Conservation (phyloP, 2,113 vertebrate genomes). For the Dendrocopos noguchii region DNA sequence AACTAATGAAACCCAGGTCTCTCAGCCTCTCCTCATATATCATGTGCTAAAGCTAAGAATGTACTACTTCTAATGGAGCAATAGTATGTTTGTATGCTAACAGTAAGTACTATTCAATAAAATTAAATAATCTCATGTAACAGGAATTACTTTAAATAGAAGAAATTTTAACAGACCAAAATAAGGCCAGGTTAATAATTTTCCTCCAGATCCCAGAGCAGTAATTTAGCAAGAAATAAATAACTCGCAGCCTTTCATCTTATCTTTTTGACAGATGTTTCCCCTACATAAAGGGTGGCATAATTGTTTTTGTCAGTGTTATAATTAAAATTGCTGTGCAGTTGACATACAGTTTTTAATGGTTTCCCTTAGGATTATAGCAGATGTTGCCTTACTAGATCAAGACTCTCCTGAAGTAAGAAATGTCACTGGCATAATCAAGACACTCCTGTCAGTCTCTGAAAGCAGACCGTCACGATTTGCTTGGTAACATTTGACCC, state of each 20-base stretch:
- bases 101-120: background rate
- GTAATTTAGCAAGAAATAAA: conserved; percentile 54
- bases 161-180: background rate
- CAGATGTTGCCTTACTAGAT: conserved; percentile 70
- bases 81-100: background rate
- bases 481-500: background rate
- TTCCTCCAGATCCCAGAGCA: conserved; percentile 8
- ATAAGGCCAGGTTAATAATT: conserved; percentile 11
- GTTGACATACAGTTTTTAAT: conserved; percentile 65
- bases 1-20: conserved; percentile 18
- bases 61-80: background rate
- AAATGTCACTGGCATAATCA: conserved; percentile 59
- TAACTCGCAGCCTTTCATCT: conserved; percentile 59
- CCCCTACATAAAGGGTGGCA: conserved; percentile 59
- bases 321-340: conserved; percentile 67
- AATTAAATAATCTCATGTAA: background rate
- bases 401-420: conserved; percentile 26
- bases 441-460: conserved; percentile 18
- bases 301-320: conserved; percentile 70
- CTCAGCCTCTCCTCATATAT: background rate
- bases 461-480: conserved; percentile 25
- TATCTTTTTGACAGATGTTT: conserved; percentile 69
- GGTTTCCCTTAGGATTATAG: conserved; percentile 61
- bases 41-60: background rate
- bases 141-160: background rate